Evolutionary conservation across 2,113 vertebrate genomes (phyloP).

Genomic region (Rhinichthys klamathensis): DNA sequence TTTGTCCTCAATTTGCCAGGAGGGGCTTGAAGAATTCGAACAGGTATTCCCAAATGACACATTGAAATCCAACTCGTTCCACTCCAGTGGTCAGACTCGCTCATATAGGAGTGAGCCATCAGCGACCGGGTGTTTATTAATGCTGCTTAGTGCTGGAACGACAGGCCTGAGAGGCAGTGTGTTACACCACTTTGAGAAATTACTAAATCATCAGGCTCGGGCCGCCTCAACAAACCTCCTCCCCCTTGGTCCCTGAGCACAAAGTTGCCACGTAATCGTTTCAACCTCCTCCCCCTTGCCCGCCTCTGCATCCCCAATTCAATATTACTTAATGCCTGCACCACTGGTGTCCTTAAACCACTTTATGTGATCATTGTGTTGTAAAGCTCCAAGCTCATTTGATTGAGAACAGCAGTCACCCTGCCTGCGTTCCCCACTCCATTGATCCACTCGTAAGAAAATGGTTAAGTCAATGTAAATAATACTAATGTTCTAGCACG

Average conservation of each 20-base stretch:
- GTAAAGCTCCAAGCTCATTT: constrained; percentile 44
- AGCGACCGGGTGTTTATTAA: constrained; percentile 56
- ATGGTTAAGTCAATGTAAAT: constrained; percentile 36
- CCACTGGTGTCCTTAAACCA: constrained; percentile 41
- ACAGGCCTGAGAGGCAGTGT: constrained; percentile 44
- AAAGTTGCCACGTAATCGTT: constrained; percentile 47
- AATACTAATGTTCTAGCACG: constrained; percentile 1
- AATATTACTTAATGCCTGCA: constrained; percentile 46
- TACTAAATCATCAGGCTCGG: constrained; percentile 58
- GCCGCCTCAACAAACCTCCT: constrained; percentile 42
- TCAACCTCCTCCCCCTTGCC: background rate
- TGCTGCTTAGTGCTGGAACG: constrained; percentile 48
- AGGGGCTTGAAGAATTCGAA: constrained; percentile 29
- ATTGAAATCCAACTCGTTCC: constrained; percentile 59
- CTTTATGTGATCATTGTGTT: constrained; percentile 50
- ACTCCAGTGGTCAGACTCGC: constrained; percentile 39
- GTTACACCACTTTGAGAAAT: constrained; percentile 63
- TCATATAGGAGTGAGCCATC: constrained; percentile 43
- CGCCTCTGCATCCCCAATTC: constrained; percentile 27
- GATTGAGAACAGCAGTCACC: constrained; percentile 24
- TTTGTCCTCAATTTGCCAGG: constrained; percentile 45
- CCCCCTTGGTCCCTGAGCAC: constrained; percentile 51
- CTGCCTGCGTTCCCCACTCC: background rate
- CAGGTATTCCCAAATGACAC: constrained; percentile 53
- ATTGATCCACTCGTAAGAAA: constrained; percentile 37